Conservation (phyloP, 1,140 invertebrate genomes). For the Telenomus remus region DNA sequence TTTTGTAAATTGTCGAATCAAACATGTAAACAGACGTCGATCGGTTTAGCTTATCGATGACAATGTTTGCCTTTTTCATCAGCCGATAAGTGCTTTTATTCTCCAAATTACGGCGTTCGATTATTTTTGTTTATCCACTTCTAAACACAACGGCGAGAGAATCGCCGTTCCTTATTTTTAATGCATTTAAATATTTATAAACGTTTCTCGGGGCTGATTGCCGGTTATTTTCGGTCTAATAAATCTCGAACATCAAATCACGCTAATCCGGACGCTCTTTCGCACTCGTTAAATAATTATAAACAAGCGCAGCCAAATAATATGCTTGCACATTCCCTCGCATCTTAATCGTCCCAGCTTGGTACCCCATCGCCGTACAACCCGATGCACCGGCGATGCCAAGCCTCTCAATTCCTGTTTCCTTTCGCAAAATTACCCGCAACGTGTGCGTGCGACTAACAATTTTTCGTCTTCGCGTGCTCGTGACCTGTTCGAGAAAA, state of each 20-base stretch:
- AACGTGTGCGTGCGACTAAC: conserved; percentile 53
- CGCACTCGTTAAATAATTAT: conserved; percentile 54
- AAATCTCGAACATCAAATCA: conserved; percentile 44
- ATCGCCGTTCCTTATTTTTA: no score
- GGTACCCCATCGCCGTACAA: conserved; percentile 34
- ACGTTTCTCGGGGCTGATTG: conserved; percentile 13
- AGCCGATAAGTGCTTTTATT: conserved; percentile 17
- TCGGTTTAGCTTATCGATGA: conserved; percentile 19
- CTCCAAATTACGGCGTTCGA: conserved; percentile 4
- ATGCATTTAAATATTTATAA: conserved; percentile 29
- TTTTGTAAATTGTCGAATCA: not conserved
- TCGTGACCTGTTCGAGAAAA: conserved; percentile 27
- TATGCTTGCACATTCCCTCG: conserved; percentile 43
- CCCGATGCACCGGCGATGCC: conserved; percentile 24
- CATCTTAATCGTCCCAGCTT: conserved; percentile 55
- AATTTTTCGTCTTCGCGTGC: conserved; percentile 56
- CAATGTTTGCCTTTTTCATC: conserved; percentile 24
- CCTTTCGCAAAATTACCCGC: conserved; percentile 57
- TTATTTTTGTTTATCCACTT: conserved; percentile 12
- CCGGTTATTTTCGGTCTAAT: conserved; percentile 35
- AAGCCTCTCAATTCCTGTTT: conserved; percentile 58
- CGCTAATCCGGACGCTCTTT: conserved; percentile 38
- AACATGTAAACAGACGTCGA: conserved; percentile 21
- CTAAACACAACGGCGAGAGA: no score
- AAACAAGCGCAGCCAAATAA: conserved; percentile 56